Conservation (phyloP, 2,888 invertebrate genomes). For the Ochropleura plecta region DNA sequence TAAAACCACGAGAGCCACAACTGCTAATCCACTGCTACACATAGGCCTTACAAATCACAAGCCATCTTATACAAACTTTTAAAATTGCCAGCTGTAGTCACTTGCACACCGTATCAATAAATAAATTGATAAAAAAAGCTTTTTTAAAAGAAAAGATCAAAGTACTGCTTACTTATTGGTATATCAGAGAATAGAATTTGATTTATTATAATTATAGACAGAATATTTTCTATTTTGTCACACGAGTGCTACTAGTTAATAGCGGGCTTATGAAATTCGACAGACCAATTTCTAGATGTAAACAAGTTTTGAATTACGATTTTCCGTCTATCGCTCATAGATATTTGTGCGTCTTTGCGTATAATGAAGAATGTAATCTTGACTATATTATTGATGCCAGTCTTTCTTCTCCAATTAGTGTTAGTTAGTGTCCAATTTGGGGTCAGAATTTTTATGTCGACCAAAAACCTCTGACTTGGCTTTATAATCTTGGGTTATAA, state of each 20-base stretch:
- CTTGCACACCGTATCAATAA: background rate
- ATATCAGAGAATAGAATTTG: background rate
- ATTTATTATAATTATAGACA: background rate
- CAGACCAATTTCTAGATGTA: too few relatives aligned
- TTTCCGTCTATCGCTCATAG: too few relatives aligned
- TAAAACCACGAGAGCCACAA: background rate
- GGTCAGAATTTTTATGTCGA: too few relatives aligned
- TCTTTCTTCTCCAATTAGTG: too few relatives aligned
- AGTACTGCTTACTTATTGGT: conserved; percentile 13
- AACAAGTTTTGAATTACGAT: too few relatives aligned
- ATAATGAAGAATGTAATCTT: background rate
- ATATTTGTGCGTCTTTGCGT: background rate
- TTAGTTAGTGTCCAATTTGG: too few relatives aligned
- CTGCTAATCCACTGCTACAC: background rate
- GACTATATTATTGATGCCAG: background rate
- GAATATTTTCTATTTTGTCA: too few relatives aligned
- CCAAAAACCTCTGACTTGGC: too few relatives aligned
- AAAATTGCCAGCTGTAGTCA: conserved; percentile 6
- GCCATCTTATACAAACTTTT: background rate
- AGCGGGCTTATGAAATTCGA: too few relatives aligned
- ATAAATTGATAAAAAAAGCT: background rate
- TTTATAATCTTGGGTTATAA: too few relatives aligned
- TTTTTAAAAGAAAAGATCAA: background rate
- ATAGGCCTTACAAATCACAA: background rate
- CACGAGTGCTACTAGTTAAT: too few relatives aligned